Evolutionary conservation across 1,140 invertebrate genomes (phyloP).

Genomic region (Acromyrmex charruanus): DNA sequence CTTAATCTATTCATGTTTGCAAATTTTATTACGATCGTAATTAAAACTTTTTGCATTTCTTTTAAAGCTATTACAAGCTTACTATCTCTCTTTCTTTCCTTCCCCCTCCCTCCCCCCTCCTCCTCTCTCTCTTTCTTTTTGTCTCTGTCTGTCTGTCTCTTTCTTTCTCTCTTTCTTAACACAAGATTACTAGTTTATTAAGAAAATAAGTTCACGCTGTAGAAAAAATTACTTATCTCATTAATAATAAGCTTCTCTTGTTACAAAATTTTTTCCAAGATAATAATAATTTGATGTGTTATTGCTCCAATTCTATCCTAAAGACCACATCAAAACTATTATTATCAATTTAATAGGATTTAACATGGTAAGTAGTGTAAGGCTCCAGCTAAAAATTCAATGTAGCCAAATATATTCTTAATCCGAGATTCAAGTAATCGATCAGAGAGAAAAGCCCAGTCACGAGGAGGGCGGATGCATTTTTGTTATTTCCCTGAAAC

Average conservation of each 20-base stretch:
- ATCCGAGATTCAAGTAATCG: neutral
- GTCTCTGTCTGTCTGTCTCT: no score
- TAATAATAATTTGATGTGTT: neutral
- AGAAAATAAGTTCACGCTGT: conserved; percentile 7
- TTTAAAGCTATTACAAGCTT: conserved; percentile 17
- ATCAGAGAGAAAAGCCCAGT: neutral
- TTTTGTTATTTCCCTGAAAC: conserved; percentile 17
- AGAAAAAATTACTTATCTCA: conserved; percentile 24
- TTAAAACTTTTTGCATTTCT: conserved; percentile 21
- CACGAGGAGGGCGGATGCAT: neutral
- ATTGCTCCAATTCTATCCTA: neutral
- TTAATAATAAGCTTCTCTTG: conserved; percentile 38
- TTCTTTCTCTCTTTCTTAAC: neutral
- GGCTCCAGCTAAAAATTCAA: neutral
- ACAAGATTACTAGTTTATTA: neutral
- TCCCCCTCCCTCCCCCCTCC: neutral
- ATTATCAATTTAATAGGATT: conserved; percentile 13
- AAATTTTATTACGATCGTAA: conserved; percentile 10
- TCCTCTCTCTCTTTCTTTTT: no score
- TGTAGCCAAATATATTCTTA: neutral
- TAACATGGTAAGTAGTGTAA: no score
- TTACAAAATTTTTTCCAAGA: conserved; percentile 9
- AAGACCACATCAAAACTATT: neutral
- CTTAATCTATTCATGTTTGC: neutral
- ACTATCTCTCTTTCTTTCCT: neutral